Evolutionary conservation across 2,888 invertebrate species (phyloP).

Genomic region (Hirtodrosophila cameraria): DNA sequence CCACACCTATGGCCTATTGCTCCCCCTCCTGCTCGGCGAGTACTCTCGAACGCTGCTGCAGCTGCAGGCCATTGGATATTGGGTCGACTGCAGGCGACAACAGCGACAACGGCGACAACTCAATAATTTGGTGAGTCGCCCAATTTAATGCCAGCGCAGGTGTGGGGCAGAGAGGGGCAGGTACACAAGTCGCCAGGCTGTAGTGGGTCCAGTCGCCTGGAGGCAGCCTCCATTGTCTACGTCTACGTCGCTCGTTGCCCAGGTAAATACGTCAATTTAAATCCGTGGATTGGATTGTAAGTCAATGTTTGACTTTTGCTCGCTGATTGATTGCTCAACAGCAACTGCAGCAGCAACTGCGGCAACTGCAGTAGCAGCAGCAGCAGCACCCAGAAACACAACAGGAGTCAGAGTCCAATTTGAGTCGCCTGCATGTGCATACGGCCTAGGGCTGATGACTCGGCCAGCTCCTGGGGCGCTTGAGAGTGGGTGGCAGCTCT

Average conservation of each 20-base stretch:
- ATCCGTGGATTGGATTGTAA: constrained; percentile 83
- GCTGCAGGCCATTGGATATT: constrained; percentile 52
- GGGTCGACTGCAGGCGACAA: constrained; percentile 35
- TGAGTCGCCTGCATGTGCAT: constrained; percentile 71
- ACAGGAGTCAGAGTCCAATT: constrained; percentile 47
- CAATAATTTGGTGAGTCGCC: constrained; percentile 79
- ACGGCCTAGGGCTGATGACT: constrained; percentile 73
- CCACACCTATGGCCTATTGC: constrained; percentile 33
- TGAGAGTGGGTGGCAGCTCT: not conserved
- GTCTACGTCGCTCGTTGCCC: constrained; percentile 51
- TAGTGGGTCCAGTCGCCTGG: constrained; percentile 20
- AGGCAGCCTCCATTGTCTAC: constrained; percentile 48
- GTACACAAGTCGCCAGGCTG: constrained; percentile 21
- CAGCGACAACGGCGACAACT: constrained; percentile 61
- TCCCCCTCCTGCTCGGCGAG: not conserved
- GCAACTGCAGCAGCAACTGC: constrained; percentile 64
- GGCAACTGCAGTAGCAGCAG: constrained; percentile 29
- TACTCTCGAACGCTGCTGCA: constrained; percentile 32
- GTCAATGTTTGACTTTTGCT: constrained; percentile 83
- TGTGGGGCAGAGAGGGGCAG: too few species aligned
- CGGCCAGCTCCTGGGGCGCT: constrained; percentile 41
- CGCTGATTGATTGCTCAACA: constrained; percentile 83
- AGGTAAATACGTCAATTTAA: constrained; percentile 83
- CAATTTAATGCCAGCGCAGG: constrained; percentile 68
- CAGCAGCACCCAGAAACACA: constrained; percentile 16